Conservation (phyloP, 1,140 invertebrate genomes). For the Cydia splendana region DNA sequence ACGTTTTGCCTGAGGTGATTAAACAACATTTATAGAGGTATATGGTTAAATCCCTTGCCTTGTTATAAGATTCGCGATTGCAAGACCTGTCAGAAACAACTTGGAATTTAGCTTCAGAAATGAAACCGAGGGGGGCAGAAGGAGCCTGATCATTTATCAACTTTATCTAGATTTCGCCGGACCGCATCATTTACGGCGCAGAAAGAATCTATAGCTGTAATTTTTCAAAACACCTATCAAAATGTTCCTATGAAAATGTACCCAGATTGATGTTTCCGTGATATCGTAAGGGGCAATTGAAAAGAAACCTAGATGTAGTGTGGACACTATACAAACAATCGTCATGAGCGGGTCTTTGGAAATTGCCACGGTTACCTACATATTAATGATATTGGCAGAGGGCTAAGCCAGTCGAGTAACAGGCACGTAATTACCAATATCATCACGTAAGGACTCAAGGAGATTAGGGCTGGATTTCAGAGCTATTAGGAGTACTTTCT, state of each 20-base stretch:
- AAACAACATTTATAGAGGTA: background rate
- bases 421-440: background rate
- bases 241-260: slow-evolving; percentile 24
- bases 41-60: background rate
- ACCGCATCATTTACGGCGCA: slow-evolving; percentile 50
- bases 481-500: background rate
- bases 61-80: background rate
- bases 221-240: slow-evolving; percentile 42
- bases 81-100: slow-evolving; percentile 4
- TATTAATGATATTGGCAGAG: background rate
- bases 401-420: background rate
- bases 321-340: too few species aligned
- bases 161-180: slow-evolving; percentile 55
- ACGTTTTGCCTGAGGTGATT: background rate
- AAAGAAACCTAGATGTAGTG: too few species aligned
- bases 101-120: slow-evolving; percentile 34
- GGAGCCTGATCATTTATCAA: slow-evolving; percentile 54
- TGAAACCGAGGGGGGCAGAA: slow-evolving; percentile 44
- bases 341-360: too few species aligned
- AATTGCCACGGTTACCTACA: too few species aligned
- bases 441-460: too few species aligned
- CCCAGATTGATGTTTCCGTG: slow-evolving; percentile 12
- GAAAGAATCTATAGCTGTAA: slow-evolving; percentile 49
- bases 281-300: background rate
- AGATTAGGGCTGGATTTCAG: background rate